phyloP scores from a whole-genome alignment of 2,797 vertebrate genomes.

The Euphonia xanthogaster region DNA sequence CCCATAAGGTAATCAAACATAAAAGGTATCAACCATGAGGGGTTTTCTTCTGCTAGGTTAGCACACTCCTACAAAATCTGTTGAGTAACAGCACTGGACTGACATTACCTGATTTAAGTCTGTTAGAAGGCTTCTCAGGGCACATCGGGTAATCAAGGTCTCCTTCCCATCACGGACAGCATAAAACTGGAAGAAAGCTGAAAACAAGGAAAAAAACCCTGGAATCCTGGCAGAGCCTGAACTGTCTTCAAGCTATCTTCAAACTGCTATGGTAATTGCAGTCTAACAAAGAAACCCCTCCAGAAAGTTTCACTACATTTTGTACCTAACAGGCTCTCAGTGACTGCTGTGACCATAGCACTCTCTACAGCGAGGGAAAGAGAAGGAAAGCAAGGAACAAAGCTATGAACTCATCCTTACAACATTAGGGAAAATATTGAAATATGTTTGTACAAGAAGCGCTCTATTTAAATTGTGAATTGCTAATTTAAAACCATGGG shows the following conservation, averaged over 20 bases:
- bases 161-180: constrained; percentile 30
- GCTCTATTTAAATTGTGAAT: background rate
- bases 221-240: background rate
- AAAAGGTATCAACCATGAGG: background rate
- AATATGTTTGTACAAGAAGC: background rate
- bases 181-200: constrained; percentile 81
- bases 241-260: background rate
- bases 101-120: constrained; percentile 83
- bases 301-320: background rate
- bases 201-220: background rate
- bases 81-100: background rate
- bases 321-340: background rate
- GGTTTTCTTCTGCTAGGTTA: background rate
- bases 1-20: background rate
- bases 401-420: background rate
- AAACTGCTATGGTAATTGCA: background rate
- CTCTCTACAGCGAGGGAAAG: background rate
- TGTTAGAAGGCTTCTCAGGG: constrained; percentile 79
- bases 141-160: constrained; percentile 69
- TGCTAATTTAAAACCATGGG: background rate
- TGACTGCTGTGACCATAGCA: background rate
- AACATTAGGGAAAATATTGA: background rate
- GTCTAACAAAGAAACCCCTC: background rate
- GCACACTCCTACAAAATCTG: background rate
- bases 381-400: background rate